Evolutionary conservation across 2,113 vertebrate species (phyloP), one percentile per base, ranked within the genome.

Genomic region (Tragelaphus imberbis): DNA sequence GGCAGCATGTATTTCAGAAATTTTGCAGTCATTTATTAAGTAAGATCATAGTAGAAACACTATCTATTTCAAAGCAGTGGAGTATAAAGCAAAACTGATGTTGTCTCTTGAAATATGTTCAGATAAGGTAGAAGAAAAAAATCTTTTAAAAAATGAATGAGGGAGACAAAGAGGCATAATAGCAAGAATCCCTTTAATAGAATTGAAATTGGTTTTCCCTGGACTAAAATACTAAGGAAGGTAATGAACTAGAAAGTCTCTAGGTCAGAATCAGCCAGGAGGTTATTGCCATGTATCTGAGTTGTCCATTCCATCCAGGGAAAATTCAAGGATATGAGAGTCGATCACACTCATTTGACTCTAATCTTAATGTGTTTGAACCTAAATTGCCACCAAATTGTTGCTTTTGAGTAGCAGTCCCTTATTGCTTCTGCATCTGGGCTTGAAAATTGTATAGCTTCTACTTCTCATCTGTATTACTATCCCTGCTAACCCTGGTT

Each of bases 241-340:
- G 96, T 96, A 97, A 97, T 90, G 91, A 97, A 95, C 81, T 94
- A 94, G 94, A 97, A 97, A 95, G 36, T 84, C 86, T 95, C 79
- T 91, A 86, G 93, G 71, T 59, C 82, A 91, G 94, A 96, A 93
- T 91, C 56, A 93, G 17, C 36, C 71, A 81, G 23, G 13, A 92
- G 75, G 49, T 82, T 92, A 95, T 87, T 84, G 47, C n/a, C 40
- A 84, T 80, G 82, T 94, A 92, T 88, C 90, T 91, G 63, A 96
- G 65, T 27, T 80, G 59, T 90, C 84, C 49, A 19, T 92, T 95
- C 44, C 25, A 92, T 53, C 94, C 19, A 85, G 30, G 30, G 21
- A 89, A 95, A 95, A 90, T 75, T 49, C 47, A 88, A 82, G 47
- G 44, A 88, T 94, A 27, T 33, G 5, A 71, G 27, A 88, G 21